phyloP scores from a whole-genome alignment of 2,888 invertebrate genomes.

The Syrphus vitripennis region DNA sequence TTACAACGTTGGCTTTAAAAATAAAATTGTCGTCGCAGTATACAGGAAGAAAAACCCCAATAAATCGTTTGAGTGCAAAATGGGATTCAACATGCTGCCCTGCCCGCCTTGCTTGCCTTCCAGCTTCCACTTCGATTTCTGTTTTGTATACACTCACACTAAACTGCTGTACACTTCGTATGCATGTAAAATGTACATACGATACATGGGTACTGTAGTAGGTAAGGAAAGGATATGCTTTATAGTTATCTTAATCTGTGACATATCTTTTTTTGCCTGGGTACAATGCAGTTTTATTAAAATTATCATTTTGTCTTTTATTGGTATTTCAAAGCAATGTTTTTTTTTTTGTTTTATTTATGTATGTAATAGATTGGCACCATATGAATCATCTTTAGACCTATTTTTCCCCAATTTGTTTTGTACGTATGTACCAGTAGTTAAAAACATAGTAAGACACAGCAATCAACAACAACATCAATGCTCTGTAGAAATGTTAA shows the following conservation, averaged over 20 bases:
- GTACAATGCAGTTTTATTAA: neutral
- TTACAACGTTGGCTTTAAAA: constrained; percentile 21
- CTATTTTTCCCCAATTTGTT: too few relatives aligned
- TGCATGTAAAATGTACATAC: too few relatives aligned
- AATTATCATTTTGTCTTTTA: neutral
- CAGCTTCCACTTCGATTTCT: neutral
- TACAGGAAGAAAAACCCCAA: constrained; percentile 22
- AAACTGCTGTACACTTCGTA: too few relatives aligned
- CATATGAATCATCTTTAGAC: too few relatives aligned
- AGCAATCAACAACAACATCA: too few relatives aligned
- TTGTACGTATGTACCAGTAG: too few relatives aligned
- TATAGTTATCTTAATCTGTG: neutral
- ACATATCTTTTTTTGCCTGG: neutral
- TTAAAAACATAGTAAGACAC: too few relatives aligned
- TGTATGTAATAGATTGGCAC: too few relatives aligned
- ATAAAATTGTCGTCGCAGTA: constrained; percentile 37
- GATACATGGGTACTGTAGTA: too few relatives aligned
- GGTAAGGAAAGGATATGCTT: too few relatives aligned
- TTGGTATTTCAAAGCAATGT: neutral
- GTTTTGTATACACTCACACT: neutral
- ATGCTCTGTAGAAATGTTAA: too few relatives aligned
- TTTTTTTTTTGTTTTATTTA: neutral
- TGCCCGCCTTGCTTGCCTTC: neutral
- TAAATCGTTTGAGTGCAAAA: constrained; percentile 30
- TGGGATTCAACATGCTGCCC: neutral